Percentiles rank a stretch among this genome's conserved stretches.
Conservation (phyloP, 2,797 vertebrate genomes). For the Phataginus tetradactyla region DNA sequence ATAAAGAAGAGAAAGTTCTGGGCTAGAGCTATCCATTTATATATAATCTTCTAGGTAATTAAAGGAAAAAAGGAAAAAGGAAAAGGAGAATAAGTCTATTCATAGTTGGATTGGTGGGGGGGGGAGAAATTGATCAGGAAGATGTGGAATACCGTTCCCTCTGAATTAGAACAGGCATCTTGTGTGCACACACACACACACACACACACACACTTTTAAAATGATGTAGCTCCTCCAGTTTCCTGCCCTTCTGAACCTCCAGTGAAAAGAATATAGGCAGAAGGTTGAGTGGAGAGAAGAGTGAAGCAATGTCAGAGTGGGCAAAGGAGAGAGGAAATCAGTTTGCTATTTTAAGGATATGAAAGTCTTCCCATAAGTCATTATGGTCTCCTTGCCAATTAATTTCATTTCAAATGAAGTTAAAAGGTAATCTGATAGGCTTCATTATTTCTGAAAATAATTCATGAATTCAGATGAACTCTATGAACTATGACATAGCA, state of each 20-base stretch:
- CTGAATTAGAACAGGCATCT: not conserved
- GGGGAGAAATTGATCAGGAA: not conserved
- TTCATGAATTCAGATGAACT: conserved; percentile 56
- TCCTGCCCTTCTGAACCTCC: not conserved
- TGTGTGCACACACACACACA: not conserved
- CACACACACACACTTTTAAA: not conserved
- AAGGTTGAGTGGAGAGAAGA: not conserved
- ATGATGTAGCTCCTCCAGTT: not conserved
- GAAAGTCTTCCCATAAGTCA: conserved; percentile 32
- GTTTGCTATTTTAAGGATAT: conserved; percentile 57
- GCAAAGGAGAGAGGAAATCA: not conserved
- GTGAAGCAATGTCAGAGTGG: not conserved
- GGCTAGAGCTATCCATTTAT: not conserved
- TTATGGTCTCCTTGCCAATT: conserved; percentile 55
- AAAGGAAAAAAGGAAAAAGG: not conserved
- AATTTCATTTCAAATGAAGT: conserved; percentile 49
- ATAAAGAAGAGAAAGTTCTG: not conserved
- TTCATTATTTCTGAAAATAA: conserved; percentile 72
- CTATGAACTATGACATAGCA: not conserved
- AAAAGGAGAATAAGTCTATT: not conserved
- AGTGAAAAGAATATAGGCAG: not conserved
- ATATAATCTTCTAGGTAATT: not conserved
- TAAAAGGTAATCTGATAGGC: conserved; percentile 64
- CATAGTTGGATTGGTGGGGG: not conserved
- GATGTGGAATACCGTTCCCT: not conserved